These are phyloP conservation scores for Ophioninae sp. DNA, from an alignment of 2,888 invertebrate genomes.

Conservation along the genomic window DNA sequence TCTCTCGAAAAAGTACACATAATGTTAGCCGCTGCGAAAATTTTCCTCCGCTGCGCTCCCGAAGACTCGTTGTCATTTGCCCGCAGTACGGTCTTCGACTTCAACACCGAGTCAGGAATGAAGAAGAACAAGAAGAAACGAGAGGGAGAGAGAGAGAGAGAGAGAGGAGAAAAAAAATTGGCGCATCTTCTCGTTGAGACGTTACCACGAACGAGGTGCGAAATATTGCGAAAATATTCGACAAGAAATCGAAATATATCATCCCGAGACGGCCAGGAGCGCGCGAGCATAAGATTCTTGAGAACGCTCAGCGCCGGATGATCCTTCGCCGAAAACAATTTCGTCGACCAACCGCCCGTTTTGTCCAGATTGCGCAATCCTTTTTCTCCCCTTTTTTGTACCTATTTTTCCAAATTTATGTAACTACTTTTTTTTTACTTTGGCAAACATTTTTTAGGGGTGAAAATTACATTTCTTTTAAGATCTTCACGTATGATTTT, in stretches of 20 bases:
- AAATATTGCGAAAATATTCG: background rate
- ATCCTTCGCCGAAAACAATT: slow-evolving; percentile 56
- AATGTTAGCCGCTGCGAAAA: slow-evolving; percentile 23
- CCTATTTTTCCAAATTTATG: background rate
- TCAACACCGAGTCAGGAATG: background rate
- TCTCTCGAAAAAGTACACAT: slow-evolving; percentile 30
- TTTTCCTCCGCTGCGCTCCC: slow-evolving; percentile 23
- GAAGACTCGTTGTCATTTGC: slow-evolving; percentile 32
- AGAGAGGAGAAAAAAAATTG: background rate
- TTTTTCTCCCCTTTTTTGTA: background rate
- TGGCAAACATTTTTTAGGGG: background rate
- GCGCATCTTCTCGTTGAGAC: slow-evolving; percentile 12
- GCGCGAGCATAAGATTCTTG: slow-evolving; percentile 12
- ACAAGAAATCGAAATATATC: slow-evolving; percentile 57
- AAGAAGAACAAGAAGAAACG: background rate
- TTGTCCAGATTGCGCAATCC: slow-evolving; percentile 9
- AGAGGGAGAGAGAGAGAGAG: background rate
- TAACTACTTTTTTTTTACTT: background rate
- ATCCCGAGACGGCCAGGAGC: slow-evolving; percentile 19
- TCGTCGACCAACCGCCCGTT: slow-evolving; percentile 1
- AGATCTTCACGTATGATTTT: no score
- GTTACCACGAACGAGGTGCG: slow-evolving; percentile 2
- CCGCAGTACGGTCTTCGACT: background rate
- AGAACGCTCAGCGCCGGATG: slow-evolving; percentile 47
- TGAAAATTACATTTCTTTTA: no score